Percentiles rank a stretch among this genome's conserved stretches.
Conservation (phyloP, 2,113 vertebrate species). For the Menidia beryllina region DNA sequence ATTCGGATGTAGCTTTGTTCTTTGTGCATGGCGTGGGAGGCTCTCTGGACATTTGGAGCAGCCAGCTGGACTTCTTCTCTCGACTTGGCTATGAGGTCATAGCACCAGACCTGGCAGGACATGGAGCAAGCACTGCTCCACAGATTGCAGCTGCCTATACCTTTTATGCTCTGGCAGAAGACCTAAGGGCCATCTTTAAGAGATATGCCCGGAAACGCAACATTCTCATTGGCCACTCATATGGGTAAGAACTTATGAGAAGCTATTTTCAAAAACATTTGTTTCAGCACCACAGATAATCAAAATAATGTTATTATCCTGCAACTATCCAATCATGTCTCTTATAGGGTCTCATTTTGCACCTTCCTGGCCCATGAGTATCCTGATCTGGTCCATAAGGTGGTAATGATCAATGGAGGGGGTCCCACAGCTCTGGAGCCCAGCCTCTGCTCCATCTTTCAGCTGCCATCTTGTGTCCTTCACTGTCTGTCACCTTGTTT, state of each 20-base stretch:
- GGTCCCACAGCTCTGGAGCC: slow-evolving; percentile 96
- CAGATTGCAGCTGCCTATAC: slow-evolving; percentile 94
- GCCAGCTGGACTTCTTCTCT: slow-evolving; percentile 95
- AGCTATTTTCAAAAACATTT: background rate
- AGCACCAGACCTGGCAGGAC: slow-evolving; percentile 92
- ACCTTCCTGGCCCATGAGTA: slow-evolving; percentile 97
- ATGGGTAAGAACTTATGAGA: slow-evolving; percentile 86
- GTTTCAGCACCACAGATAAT: background rate
- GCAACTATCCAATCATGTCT: background rate
- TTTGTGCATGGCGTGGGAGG: slow-evolving; percentile 96
- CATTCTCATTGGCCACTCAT: slow-evolving; percentile 94
- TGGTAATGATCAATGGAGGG: slow-evolving; percentile 97
- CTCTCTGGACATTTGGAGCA: slow-evolving; percentile 96
- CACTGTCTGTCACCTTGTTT: slow-evolving; percentile 95
- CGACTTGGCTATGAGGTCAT: slow-evolving; percentile 95
- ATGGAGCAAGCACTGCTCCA: slow-evolving; percentile 90
- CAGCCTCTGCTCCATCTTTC: slow-evolving; percentile 97
- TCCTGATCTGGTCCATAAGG: slow-evolving; percentile 95
- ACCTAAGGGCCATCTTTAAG: slow-evolving; percentile 93
- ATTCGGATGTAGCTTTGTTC: slow-evolving; percentile 92
- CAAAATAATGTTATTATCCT: background rate
- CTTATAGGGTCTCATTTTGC: slow-evolving; percentile 93
- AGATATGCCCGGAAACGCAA: slow-evolving; percentile 93
- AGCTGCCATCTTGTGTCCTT: slow-evolving; percentile 93
- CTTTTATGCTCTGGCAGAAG: slow-evolving; percentile 94